phyloP scores from a whole-genome alignment of 2,888 invertebrate genomes.

The Strigamia maritima region DNA sequence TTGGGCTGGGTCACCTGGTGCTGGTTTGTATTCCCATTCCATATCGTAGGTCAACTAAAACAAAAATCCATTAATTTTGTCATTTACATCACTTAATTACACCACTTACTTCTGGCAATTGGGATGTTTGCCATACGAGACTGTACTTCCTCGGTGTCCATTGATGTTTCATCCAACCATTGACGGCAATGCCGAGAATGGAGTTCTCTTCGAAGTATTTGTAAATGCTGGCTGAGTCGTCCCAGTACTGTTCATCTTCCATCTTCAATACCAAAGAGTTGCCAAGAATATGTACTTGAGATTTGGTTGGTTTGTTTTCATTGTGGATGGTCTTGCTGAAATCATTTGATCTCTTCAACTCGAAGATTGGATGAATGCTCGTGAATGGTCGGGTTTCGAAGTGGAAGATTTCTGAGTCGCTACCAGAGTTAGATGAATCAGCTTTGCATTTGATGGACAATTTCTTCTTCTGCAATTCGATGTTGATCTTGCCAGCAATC shows the following conservation, averaged over 20 bases:
- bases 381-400: not conserved
- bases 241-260: not conserved
- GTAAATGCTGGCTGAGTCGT: not conserved
- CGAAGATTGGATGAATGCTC: not conserved
- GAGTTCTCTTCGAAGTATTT: not conserved
- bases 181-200: not conserved
- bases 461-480: not conserved
- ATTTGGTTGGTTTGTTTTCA: not conserved
- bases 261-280: not conserved
- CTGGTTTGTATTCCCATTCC: no score
- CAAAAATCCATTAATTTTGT: no score
- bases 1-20: no score
- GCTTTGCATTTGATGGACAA: not conserved
- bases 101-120: slow-evolving; percentile 9
- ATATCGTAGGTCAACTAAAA: no score
- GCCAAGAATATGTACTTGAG: not conserved
- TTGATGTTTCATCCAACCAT: not conserved
- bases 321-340: not conserved
- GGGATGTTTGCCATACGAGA: not conserved
- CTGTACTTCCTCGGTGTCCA: not conserved
- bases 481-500: not conserved
- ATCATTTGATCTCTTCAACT: not conserved
- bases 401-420: not conserved
- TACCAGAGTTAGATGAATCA: not conserved
- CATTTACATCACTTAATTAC: no score